Conservation (phyloP, 2,888 invertebrate species). For the Tetragonula carbonaria region DNA sequence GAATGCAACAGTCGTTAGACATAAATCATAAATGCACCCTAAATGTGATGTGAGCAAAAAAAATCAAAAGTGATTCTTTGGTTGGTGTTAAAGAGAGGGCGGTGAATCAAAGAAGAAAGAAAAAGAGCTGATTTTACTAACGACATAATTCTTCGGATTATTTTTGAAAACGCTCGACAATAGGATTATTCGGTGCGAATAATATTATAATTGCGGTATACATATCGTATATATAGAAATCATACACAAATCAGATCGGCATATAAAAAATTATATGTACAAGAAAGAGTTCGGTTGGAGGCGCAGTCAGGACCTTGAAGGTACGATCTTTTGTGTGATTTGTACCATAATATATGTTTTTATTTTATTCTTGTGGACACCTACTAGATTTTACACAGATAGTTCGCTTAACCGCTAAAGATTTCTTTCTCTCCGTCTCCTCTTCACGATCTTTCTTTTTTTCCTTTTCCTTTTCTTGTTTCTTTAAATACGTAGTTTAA, state of each 20-base stretch:
- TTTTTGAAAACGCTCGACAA: slow-evolving; percentile 25
- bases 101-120: slow-evolving; percentile 2
- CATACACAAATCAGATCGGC: slow-evolving; percentile 53
- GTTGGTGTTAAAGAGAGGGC: not conserved
- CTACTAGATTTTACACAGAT: slow-evolving; percentile 84
- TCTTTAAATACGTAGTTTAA: slow-evolving; percentile 83
- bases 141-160: slow-evolving; percentile 4
- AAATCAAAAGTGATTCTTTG: not conserved
- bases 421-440: slow-evolving; percentile 61
- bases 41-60: not conserved
- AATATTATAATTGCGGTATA: slow-evolving; percentile 58
- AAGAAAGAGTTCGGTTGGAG: slow-evolving; percentile 48
- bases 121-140: not conserved
- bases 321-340: slow-evolving; percentile 75
- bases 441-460: slow-evolving; percentile 49
- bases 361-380: slow-evolving; percentile 84
- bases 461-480: slow-evolving; percentile 23
- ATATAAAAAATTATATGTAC: slow-evolving; percentile 50
- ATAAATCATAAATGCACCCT: not conserved
- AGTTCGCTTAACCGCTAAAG: slow-evolving; percentile 82
- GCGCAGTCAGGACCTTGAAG: slow-evolving; percentile 57
- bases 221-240: slow-evolving; percentile 50
- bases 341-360: slow-evolving; percentile 84
- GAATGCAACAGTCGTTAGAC: no score
- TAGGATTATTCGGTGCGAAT: slow-evolving; percentile 46